phyloP scores from a whole-genome alignment of 2,797 vertebrate species.

The Allobates femoralis region DNA sequence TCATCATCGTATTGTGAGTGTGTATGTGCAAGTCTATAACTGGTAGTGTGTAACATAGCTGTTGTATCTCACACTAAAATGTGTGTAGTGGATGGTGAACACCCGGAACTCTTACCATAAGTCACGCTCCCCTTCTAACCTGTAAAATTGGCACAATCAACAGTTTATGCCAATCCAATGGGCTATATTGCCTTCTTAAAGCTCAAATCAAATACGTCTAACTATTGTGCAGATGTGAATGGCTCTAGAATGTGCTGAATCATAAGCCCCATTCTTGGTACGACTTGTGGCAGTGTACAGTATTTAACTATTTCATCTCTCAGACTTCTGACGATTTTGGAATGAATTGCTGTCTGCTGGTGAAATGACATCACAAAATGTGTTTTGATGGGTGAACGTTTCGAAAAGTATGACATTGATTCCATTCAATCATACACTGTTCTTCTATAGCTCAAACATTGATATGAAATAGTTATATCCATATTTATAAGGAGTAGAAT shows the following conservation, averaged over 20 bases:
- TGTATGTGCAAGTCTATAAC: neutral
- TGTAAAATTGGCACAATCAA: neutral
- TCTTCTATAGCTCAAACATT: neutral
- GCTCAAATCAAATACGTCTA: neutral
- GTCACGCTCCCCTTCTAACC: neutral
- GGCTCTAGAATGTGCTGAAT: conserved; percentile 19
- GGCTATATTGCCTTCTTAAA: neutral
- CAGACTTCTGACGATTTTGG: neutral
- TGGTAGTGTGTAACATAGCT: neutral
- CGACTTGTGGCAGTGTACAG: neutral
- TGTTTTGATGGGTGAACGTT: neutral
- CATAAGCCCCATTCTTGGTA: conserved; percentile 1
- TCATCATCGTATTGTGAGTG: neutral
- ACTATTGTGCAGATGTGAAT: neutral
- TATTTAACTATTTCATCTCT: neutral
- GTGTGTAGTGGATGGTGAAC: neutral
- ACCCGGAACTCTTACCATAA: neutral
- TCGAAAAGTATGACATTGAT: neutral
- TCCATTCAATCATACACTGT: neutral
- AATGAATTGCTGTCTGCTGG: neutral
- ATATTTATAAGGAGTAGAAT: neutral
- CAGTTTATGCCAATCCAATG: neutral
- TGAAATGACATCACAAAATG: conserved; percentile 1
- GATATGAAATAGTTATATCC: neutral
- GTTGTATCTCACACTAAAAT: neutral